These are phyloP conservation scores for Echinometra lucunter DNA, from an alignment of 53 echinoderm and acorn worm species.

Conservation along the genomic window DNA sequence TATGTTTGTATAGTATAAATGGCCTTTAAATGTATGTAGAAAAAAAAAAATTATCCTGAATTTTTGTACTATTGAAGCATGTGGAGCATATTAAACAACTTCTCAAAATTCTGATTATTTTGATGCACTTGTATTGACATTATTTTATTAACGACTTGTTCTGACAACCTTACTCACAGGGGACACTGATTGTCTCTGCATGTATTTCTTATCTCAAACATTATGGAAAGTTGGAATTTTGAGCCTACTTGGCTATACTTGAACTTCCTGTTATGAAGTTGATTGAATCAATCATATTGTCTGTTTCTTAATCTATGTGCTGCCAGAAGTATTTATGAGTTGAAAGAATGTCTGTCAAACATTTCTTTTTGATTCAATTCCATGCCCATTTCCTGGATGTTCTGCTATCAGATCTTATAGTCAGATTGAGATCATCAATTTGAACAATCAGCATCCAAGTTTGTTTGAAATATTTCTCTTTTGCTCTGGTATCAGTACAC, in stretches of 20 bases:
- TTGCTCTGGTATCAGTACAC: neutral
- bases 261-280: conserved; percentile 27
- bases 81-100: no score
- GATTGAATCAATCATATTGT: conserved; percentile 25
- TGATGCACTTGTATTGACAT: no score
- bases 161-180: no score
- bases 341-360: conserved; percentile 13
- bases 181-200: no score
- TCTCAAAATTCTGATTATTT: no score
- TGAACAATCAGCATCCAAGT: neutral
- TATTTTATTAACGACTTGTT: no score
- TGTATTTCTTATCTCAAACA: neutral
- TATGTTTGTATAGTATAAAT: no score
- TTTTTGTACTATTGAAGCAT: no score
- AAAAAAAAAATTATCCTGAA: no score
- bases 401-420: neutral
- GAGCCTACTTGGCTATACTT: neutral
- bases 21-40: no score
- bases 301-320: conserved; percentile 31
- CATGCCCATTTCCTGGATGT: neutral
- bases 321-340: conserved; percentile 10
- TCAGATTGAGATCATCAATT: conserved; percentile 31
- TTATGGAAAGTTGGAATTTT: neutral
- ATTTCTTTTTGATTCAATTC: neutral
- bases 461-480: neutral